Conservation (phyloP, 2,888 invertebrate genomes). For the Xylota segnis region DNA sequence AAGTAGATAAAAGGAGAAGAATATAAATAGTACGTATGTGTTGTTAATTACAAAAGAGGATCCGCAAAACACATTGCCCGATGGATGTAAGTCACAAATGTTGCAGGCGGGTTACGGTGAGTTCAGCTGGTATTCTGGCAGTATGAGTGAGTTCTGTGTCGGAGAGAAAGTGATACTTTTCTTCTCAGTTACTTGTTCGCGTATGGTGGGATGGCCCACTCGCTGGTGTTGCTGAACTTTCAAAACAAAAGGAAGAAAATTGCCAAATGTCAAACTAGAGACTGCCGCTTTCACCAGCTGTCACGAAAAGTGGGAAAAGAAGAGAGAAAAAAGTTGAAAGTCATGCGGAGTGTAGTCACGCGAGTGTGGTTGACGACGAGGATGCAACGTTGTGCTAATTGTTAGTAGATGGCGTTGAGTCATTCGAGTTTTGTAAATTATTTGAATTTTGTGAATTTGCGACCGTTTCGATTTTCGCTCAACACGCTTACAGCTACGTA, state of each 20-base stretch:
- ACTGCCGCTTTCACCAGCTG: slow-evolving; percentile 62
- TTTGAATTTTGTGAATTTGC: background rate
- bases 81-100: slow-evolving; percentile 3
- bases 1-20: slow-evolving; percentile 56
- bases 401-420: slow-evolving; percentile 24
- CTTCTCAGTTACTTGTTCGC: slow-evolving; percentile 10
- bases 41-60: slow-evolving; percentile 70
- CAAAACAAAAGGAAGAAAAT: slow-evolving; percentile 51
- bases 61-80: slow-evolving; percentile 59
- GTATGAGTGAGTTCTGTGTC: slow-evolving; percentile 34
- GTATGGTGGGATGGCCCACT: slow-evolving; percentile 3
- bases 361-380: slow-evolving; percentile 15
- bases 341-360: slow-evolving; percentile 13
- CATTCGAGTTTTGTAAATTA: no score
- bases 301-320: slow-evolving; percentile 3
- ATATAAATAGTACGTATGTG: slow-evolving; percentile 54
- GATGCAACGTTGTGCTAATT: slow-evolving; percentile 9
- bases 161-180: slow-evolving; percentile 62
- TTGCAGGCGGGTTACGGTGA: slow-evolving; percentile 20
- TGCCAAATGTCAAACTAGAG: slow-evolving; percentile 48
- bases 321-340: slow-evolving; percentile 1
- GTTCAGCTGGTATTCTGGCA: slow-evolving; percentile 44
- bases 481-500: no score
- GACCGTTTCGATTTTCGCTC: no score
- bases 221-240: slow-evolving; percentile 51